Percentiles rank a stretch among this genome's conserved stretches.
phyloP scores from a whole-genome alignment of 2,797 vertebrate species.

The Benthosema pterotum region DNA sequence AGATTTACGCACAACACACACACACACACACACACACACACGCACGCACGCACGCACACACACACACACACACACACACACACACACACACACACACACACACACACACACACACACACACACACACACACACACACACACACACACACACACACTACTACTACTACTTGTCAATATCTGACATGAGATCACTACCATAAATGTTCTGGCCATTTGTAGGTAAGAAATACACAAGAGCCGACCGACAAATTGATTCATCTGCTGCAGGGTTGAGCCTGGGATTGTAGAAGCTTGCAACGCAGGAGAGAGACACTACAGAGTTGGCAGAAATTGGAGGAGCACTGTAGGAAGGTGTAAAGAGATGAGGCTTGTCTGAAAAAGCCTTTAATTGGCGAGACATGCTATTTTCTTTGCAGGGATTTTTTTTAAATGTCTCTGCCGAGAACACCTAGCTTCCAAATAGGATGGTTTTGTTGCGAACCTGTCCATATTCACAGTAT shows the following conservation, averaged over 20 bases:
- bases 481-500: conserved; percentile 46
- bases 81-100: too few relatives aligned
- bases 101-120: too few relatives aligned
- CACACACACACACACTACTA: neutral
- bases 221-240: neutral
- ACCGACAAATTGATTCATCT: conserved; percentile 1
- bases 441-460: conserved; percentile 51
- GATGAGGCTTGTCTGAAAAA: conserved; percentile 16
- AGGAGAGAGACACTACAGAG: neutral
- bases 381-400: conserved; percentile 35
- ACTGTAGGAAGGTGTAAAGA: neutral
- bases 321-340: neutral
- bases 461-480: conserved; percentile 42
- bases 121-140: neutral
- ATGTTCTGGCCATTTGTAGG: conserved; percentile 31
- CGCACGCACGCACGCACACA: too few relatives aligned
- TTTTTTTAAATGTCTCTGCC: conserved; percentile 30
- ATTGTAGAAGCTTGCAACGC: neutral
- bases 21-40: neutral
- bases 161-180: conserved; percentile 17
- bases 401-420: conserved; percentile 32
- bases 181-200: conserved; percentile 30
- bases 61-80: neutral
- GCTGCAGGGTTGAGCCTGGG: neutral
- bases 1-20: too few relatives aligned